Evolutionary conservation across 2,888 invertebrate species (phyloP), one percentile per base, ranked within the genome.

Genomic region (Phengaris arion): DNA sequence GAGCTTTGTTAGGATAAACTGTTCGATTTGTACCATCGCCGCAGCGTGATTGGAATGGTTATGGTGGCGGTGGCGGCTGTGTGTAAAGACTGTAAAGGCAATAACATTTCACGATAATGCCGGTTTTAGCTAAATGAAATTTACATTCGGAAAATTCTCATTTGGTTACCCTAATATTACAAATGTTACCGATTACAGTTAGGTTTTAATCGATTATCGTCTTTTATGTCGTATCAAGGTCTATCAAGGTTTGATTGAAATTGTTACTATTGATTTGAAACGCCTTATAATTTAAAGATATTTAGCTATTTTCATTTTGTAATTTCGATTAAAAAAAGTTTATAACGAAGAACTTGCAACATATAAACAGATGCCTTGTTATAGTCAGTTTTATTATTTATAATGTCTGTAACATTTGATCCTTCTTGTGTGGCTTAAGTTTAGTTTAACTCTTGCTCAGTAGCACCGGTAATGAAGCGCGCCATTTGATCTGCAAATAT

Each of bases 401-500:
- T 57, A 15, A 3, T 15, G 57, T 64, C 9, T 1, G 35, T 64
- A 9, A 52, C 52, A 52, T 10, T 52, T 52, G 52, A 48, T 64
- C 35, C 35, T 22, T 35, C 35, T 35, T 64, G 12, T 64, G 35
- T 45, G 12, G 13, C 13, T 64, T 45, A 12, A 35, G 64, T 64
- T 64, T 13, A 35, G 6, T 35, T 64, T 59, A 7, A 35, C 64
- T 64, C 45, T 64, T 64, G 13, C 64, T 35, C 64, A 35, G 35
- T 12, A 64, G 22, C 64, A 45, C 64, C 10, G 64, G 64, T 64
- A 64, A 70, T 70, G 48, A 70, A 51, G 70, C 70, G 48, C 70
- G 70, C 70, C 22, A 51, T 48, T 48, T 70, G 70, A 70, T 70
- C 70, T 48, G 48, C 70, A 51, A 70, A 51, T 51, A 45, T 51